Evolutionary conservation across 1,140 invertebrate species (phyloP).

Genomic region (Drosophila tristis): DNA sequence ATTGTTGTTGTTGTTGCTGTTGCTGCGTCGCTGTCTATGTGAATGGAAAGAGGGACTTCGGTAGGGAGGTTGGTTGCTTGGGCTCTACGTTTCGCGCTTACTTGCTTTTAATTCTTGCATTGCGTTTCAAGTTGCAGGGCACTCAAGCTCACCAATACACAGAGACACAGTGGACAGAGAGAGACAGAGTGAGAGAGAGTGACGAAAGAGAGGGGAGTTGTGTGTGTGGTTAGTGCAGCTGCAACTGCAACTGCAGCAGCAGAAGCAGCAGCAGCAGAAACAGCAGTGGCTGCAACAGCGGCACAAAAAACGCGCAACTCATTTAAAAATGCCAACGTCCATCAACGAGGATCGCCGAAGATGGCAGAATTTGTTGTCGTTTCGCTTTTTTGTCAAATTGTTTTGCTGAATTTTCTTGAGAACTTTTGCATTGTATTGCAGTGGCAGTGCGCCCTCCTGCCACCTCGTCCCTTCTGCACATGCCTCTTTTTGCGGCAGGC

Average conservation of each 20-base stretch:
- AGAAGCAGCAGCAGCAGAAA: conserved; percentile 27
- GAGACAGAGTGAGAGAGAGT: conserved; percentile 12
- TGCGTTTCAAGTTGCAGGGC: conserved; percentile 80
- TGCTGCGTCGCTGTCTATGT: conserved; percentile 16
- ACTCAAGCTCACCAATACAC: conserved; percentile 63
- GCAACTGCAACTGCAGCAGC: conserved; percentile 58
- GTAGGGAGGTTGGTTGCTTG: conserved; percentile 5
- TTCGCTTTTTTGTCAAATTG: conserved; percentile 83
- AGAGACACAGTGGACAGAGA: conserved; percentile 11
- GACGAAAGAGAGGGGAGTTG: conserved; percentile 33
- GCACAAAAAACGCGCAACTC: conserved; percentile 79
- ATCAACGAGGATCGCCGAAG: conserved; percentile 82
- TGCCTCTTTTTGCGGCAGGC: conserved; percentile 21
- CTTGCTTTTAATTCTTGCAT: conserved; percentile 81
- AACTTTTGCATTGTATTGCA: conserved; percentile 81
- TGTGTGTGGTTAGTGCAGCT: conserved; percentile 77
- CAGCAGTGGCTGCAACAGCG: conserved; percentile 27
- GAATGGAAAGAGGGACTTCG: conserved; percentile 11
- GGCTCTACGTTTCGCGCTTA: conserved; percentile 70
- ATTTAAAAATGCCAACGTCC: conserved; percentile 82
- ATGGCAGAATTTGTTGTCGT: conserved; percentile 82
- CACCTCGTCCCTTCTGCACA: conserved; percentile 14
- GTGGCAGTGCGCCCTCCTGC: conserved; percentile 43
- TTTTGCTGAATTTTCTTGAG: conserved; percentile 83
- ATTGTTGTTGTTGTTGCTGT: conserved; percentile 28